Base-by-base conservation (phyloP, 2,113 vertebrate genomes). In the Ictalurus punctatus region DNA sequence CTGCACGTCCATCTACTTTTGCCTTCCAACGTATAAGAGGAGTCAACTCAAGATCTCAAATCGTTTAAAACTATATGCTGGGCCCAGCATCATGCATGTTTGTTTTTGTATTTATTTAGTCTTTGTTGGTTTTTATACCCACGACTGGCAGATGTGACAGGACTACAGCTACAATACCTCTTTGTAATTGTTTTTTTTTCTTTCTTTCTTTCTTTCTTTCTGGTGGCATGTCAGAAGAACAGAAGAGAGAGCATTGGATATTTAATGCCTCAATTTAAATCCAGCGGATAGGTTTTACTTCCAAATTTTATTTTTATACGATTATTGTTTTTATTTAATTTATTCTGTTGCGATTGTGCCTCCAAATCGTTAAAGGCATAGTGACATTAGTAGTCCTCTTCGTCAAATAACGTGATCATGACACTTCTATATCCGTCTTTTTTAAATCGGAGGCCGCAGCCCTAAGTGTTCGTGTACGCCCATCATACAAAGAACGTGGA, bases 91-190 rank as follows among this genome's bases (percentile, higher is more conserved):
- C 88, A 48, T 89, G 88, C 83, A 89, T 89, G 88, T 81, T 89
- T 58, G 83, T 85, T 85, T 86, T 91, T 79, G 44, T 88, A 67
- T 88, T 81, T 34, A n/a, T 40, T 85, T 87, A 27, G 25, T 67
- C 76, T 17, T 74, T 63, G 52, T 79, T 85, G 58, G 87, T 80
- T 78, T 78, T 76, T 63, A 84, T 37, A 30, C 52, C 56, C 63
- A 40, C 1, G 34, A 69, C 37, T 84, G 88, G 91, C 91, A 89
- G 86, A 90, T 80, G 30, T 30, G 23, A 88, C 40, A 73, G 89
- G 87, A 89, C 86, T 14, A 58, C 86, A 67, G 91, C 85, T 92
- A 58, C 93, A 81, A 65, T 93, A 93, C 93, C 93, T 93, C 92
- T 92, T 92, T 56, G 78, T 80, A 56, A 91, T 63, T 40, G 71